phyloP scores from a whole-genome alignment of 2,797 vertebrate genomes.

The Crotalus adamanteus region DNA sequence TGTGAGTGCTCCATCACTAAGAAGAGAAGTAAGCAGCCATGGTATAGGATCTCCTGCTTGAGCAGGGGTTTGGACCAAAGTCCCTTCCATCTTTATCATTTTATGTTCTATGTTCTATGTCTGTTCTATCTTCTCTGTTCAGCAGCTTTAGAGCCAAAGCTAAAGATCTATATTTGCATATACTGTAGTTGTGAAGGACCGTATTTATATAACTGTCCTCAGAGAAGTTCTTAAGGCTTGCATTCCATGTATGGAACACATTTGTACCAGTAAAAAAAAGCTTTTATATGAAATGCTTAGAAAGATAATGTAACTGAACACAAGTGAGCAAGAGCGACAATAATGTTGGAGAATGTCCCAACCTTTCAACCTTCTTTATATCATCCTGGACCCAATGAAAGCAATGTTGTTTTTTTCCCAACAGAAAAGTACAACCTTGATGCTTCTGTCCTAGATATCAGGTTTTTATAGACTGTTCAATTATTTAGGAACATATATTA shows the following conservation, averaged over 20 bases:
- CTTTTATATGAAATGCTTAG: slow-evolving; percentile 45
- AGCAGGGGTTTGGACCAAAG: no score
- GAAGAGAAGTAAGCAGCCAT: no score
- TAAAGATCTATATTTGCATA: background rate
- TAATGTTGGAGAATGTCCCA: slow-evolving; percentile 43
- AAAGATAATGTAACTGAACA: slow-evolving; percentile 34
- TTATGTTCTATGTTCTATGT: no score
- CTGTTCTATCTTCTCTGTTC: background rate
- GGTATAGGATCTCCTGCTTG: no score
- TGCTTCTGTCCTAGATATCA: slow-evolving; percentile 51
- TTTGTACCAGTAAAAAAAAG: slow-evolving; percentile 32
- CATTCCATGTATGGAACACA: background rate
- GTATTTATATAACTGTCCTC: background rate
- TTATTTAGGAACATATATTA: slow-evolving; percentile 71
- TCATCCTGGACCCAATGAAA: background rate
- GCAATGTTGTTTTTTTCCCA: slow-evolving; percentile 9
- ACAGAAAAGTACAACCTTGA: slow-evolving; percentile 45
- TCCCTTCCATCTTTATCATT: no score
- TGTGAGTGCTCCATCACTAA: no score
- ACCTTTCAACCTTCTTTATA: slow-evolving; percentile 35
- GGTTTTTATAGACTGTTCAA: slow-evolving; percentile 67
- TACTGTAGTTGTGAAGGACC: background rate
- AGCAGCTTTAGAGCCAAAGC: background rate
- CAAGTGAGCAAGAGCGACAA: slow-evolving; percentile 13
- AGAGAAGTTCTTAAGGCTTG: background rate